Conservation (phyloP, 2,113 vertebrate species). For the Tupaia tana region DNA sequence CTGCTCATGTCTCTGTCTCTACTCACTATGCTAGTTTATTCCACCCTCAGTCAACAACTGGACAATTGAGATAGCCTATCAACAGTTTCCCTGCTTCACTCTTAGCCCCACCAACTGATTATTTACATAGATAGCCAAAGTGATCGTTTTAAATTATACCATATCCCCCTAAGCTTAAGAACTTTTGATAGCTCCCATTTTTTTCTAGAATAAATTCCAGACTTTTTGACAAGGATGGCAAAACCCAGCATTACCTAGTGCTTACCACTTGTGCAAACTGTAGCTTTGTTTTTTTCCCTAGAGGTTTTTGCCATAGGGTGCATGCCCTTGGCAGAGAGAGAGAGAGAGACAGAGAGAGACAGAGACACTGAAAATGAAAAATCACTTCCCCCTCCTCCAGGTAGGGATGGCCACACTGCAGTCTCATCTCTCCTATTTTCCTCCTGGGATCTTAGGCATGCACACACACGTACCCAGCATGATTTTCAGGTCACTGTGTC, state of each 20-base stretch:
- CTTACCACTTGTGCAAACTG: too few species aligned
- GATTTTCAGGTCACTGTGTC: too few species aligned
- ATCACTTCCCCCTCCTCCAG: too few species aligned
- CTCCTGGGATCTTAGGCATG: too few species aligned
- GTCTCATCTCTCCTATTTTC: too few species aligned
- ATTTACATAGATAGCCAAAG: background rate
- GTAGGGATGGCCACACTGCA: too few species aligned
- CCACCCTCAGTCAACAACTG: background rate
- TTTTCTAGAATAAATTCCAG: background rate
- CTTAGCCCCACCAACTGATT: background rate
- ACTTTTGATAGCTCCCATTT: background rate
- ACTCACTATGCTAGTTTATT: fast-evolving
- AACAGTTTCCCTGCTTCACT: background rate
- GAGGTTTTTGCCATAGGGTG: too few species aligned
- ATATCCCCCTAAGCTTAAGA: background rate
- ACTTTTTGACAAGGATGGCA: background rate
- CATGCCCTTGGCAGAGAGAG: too few species aligned
- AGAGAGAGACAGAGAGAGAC: too few species aligned
- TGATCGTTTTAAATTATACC: background rate
- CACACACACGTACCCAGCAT: too few species aligned
- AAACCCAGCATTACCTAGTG: fast-evolving
- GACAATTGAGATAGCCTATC: background rate
- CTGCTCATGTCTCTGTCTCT: background rate
- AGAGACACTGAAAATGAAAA: too few species aligned
- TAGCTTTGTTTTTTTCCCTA: too few species aligned